Evolutionary conservation across 2,113 vertebrate species (phyloP), one percentile per base, ranked within the genome.

Genomic region (Eublepharis macularius): DNA sequence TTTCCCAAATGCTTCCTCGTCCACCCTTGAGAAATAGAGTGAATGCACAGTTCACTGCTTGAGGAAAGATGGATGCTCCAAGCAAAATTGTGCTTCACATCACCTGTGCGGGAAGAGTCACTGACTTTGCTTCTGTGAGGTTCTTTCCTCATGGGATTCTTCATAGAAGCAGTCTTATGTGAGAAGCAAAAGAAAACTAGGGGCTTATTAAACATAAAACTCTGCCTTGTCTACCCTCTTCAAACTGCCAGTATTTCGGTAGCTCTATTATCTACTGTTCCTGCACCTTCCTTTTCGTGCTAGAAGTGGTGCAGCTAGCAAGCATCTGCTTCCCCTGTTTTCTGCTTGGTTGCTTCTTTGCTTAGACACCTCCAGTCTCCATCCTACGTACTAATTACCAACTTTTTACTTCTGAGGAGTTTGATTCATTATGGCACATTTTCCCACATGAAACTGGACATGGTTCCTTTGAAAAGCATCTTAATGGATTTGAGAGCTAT

Each of bases 311-410:
- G 86, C 83, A 51, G 92, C 93, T 91, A 94, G 91, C 91, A 90
- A 93, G 93, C 92, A 92, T 92, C 95, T 95, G 92, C 90, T 92
- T 92, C 81, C 88, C 90, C 91, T 94, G 87, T 95, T 97, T 96
- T 96, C 94, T 82, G 92, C 97, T 95, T 93, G 87, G 65, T 70
- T 94, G 96, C 95, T 45, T 94, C 94, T 91, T 94, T 94, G 94
- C 95, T 97, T 95, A 95, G 96, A 96, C 93, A 93, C 82, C 60
- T 89, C 93, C 76, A 1, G 92, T 93, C 95, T 90, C 92, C 81
- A 92, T 97, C 96, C 96, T 95, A 95, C 96, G 96, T 96, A 95
- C 96, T 96, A 96, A 97, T 97, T 94, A 97, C 93, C 93, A 93
- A 96, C 95, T 96, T 96, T 79, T 96, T 97, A 94, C 95, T 96